Conservation (phyloP, 2,888 invertebrate species). For the Odontothrips loti region DNA sequence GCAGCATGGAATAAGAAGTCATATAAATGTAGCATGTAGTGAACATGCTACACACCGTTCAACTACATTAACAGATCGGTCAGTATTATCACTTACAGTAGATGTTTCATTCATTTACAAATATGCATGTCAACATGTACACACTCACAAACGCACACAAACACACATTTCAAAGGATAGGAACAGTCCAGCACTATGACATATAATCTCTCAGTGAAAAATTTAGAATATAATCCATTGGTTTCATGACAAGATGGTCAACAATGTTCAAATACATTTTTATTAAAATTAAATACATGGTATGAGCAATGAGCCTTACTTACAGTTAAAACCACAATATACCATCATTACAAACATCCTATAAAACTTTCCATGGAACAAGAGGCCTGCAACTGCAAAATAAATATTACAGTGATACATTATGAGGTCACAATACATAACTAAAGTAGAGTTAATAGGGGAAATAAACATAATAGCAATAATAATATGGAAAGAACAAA, state of each 20-base stretch:
- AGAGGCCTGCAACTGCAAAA: no score
- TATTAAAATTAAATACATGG: not conserved
- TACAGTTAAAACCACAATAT: not conserved
- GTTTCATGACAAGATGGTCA: slow-evolving; percentile 5
- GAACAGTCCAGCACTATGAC: slow-evolving; percentile 3
- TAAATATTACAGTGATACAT: slow-evolving; percentile 2
- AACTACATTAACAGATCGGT: no score
- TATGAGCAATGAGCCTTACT: not conserved
- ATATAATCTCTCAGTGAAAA: slow-evolving; percentile 1
- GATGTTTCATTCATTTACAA: not conserved
- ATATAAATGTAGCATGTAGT: no score
- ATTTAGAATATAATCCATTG: slow-evolving; percentile 23
- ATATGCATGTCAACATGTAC: not conserved
- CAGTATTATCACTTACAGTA: no score
- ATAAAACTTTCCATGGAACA: not conserved
- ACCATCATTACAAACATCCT: not conserved
- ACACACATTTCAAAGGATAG: not conserved
- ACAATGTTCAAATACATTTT: not conserved
- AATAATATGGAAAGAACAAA: not conserved
- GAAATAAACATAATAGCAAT: slow-evolving; percentile 3
- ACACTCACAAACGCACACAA: not conserved
- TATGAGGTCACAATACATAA: slow-evolving; percentile 9
- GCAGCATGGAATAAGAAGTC: no score
- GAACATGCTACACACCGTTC: no score
- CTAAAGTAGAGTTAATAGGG: not conserved